Evolutionary conservation across 1,140 invertebrate species (phyloP), one percentile per base, ranked within the genome.

Genomic region (Notospermus geniculatus): DNA sequence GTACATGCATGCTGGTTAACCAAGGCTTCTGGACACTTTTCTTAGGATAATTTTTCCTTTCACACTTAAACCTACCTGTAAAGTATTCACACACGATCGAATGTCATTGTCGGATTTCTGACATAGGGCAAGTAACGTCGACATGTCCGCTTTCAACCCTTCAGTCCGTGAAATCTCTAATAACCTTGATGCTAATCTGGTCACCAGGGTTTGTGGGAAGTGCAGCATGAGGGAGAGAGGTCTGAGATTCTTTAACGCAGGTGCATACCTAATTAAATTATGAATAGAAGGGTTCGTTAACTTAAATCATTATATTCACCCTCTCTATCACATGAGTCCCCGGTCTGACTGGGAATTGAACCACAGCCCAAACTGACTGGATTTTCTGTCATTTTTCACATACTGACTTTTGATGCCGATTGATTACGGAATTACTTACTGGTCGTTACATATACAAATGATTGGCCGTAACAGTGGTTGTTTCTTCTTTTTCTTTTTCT

Each of bases 391-490:
- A 36, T 36, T 15, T n/a, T 15, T 36, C 32, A 7, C 5, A 36
- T 36, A 15, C 4, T 36, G 32, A 36, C 32, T 7, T 36, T 36
- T n/a, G n/a, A n/a, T n/a, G n/a, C n/a, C n/a, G n/a, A n/a, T n/a
- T n/a, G n/a, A n/a, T n/a, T n/a, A 32, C 22, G 2, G 5, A 25
- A 32, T n/a, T 17, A 75, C 79, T 78, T 71, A 84, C 69, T 90
- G 83, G 75, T 98, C 94, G 81, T 98, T 98, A 74, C 95, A 98
- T 69, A 98, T 97, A 77, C 94, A 97, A 69, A 98, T 93, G 11
- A 98, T 88, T 0, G 95, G 95, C 65, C 95, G 81, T 57, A 86
- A 85, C 52, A 91, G 81, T 78, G 62, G 75, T 78, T 36, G 67
- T 68, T 22, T 76, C 75, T 80, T 82, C 67, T 83, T 86, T 64